These are phyloP conservation scores for Myrmecobius fasciatus DNA, from an alignment of 2,113 vertebrate species.

Conservation along the genomic window DNA sequence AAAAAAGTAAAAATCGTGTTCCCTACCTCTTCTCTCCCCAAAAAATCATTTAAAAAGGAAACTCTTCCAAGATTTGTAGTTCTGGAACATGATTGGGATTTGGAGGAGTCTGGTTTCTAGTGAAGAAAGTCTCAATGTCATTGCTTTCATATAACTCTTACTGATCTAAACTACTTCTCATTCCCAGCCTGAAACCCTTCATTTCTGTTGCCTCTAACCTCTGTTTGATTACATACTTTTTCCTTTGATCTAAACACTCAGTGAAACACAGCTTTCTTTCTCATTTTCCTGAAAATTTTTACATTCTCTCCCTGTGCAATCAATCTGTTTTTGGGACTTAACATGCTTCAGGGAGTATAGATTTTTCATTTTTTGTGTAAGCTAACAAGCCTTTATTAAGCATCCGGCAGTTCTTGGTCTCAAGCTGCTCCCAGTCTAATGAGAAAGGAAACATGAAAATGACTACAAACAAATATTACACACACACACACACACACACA, in stretches of 20 bases:
- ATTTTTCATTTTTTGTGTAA: neutral
- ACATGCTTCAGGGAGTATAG: neutral
- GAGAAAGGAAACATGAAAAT: neutral
- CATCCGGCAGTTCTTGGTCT: neutral
- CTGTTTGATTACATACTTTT: neutral
- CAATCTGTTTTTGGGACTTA: neutral
- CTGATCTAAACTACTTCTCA: neutral
- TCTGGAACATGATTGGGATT: neutral
- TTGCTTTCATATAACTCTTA: neutral
- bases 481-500: too few species aligned
- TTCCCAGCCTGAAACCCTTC: neutral
- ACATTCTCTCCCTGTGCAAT: neutral
- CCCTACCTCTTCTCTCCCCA: neutral
- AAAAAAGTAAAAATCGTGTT: neutral
- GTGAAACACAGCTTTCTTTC: neutral
- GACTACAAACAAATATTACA: neutral
- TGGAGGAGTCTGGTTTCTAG: neutral
- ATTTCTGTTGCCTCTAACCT: neutral
- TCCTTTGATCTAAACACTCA: neutral
- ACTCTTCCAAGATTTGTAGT: neutral
- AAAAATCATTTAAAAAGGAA: neutral
- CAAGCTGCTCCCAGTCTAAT: neutral
- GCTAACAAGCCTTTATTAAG: neutral
- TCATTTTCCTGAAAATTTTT: neutral
- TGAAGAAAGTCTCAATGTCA: neutral